Evolutionary conservation across 2,113 vertebrate species (phyloP).

Genomic region (Crypturellus undulatus): DNA sequence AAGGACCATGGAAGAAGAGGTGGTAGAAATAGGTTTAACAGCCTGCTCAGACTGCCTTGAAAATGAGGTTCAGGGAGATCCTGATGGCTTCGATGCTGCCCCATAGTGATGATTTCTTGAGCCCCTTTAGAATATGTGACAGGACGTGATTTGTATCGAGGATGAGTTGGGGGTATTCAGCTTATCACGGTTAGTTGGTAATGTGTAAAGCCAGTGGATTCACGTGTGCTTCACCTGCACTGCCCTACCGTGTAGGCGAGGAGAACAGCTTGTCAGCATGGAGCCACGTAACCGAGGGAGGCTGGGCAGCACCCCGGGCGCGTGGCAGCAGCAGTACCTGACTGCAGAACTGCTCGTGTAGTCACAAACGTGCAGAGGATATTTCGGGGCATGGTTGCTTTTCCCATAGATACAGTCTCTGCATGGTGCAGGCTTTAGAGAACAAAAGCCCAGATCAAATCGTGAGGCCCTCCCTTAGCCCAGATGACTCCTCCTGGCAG

Average conservation of each 20-base stretch:
- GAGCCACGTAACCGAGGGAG: neutral
- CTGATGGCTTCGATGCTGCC: neutral
- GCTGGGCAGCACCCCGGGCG: neutral
- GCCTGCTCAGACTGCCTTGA: neutral
- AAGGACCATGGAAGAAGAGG: neutral
- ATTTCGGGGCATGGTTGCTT: fast-evolving
- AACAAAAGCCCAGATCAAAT: neutral
- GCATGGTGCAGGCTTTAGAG: neutral
- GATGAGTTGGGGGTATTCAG: neutral
- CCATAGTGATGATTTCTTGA: neutral
- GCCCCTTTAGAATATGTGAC: neutral
- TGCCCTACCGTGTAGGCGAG: fast-evolving
- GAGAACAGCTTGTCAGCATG: neutral
- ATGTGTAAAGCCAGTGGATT: neutral
- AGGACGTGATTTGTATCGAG: neutral
- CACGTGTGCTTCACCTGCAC: neutral
- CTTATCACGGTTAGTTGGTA: neutral
- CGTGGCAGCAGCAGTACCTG: fast-evolving
- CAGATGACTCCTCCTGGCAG: neutral
- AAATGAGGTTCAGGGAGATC: neutral
- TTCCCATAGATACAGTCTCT: neutral
- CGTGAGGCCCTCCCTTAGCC: neutral
- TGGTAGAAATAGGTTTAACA: neutral
- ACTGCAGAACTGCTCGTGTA: neutral
- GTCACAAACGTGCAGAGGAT: neutral